Conservation (phyloP, 1,140 invertebrate genomes). For the Microvelia longipes region DNA sequence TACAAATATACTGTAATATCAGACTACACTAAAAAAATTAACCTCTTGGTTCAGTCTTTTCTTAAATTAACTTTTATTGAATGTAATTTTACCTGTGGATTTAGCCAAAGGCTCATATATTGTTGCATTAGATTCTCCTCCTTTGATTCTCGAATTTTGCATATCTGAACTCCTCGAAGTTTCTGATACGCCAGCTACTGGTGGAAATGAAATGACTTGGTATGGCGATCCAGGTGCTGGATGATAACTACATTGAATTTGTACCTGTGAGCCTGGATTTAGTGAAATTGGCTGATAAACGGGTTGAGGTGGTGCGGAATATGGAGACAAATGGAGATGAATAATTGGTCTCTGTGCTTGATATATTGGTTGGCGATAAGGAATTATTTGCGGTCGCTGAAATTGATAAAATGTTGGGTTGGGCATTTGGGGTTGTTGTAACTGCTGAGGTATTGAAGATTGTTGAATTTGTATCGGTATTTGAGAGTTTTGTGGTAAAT, state of each 20-base stretch:
- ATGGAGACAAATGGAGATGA: background rate
- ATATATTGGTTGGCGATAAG: background rate
- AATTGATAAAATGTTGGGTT: background rate
- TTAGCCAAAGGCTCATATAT: no score
- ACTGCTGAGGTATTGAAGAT: background rate
- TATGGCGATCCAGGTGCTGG: conserved; percentile 3
- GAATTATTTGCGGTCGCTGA: background rate
- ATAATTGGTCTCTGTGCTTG: background rate
- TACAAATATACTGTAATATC: no score
- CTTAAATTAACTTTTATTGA: no score
- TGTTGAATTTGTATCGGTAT: background rate
- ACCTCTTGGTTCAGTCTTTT: no score
- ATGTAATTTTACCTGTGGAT: no score
- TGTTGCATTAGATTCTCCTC: no score
- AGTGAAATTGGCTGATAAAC: background rate
- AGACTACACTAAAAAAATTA: no score
- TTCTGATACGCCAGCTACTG: conserved; percentile 8
- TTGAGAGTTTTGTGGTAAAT: background rate
- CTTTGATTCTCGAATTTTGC: no score
- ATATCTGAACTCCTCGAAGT: background rate
- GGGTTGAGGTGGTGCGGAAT: background rate
- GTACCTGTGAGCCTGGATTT: background rate
- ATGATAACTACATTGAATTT: conserved; percentile 9
- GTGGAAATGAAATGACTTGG: conserved; percentile 9
- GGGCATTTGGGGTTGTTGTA: background rate